Evolutionary conservation across 2,113 vertebrate genomes (phyloP), one percentile per base, ranked within the genome.

Genomic region (Strix uralensis): DNA sequence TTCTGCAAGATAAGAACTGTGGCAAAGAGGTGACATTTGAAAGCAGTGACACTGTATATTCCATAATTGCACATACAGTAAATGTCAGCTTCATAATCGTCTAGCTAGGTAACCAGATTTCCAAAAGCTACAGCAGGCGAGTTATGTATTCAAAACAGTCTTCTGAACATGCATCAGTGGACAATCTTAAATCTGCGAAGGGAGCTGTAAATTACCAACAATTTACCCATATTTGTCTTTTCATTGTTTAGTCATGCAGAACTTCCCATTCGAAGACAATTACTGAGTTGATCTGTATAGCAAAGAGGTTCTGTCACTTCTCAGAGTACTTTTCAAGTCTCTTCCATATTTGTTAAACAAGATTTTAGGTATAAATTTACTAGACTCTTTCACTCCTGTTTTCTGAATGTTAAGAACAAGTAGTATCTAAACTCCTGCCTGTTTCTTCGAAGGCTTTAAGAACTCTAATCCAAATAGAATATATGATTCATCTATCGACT

Each of bases 11-110:
- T 79, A 78, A 93, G 32, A 89, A 81, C 17, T 6, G 52, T 89
- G 73, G 81, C 77, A 77, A 85, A 86, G 36, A 89, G 73, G 61
- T 96, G 94, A 95, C 91, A 94, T 97, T 96, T 95, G 77, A 94
- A 91, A 87, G 70, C 54, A 85, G 34, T 90, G 91, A 82, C 92
- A 89, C 83, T 65, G 57, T 87, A 54, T 80, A 87, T 81, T 61
- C 77, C 62, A 30, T 94, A 96, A 94, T 82, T 96, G 90, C 90
- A 77, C 54, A 17, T 82, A 72, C 34, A 79, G 58, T 91, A 95
- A 95, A 92, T 95, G 92, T 94, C 96, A 95, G 73, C 42, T 85
- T 94, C 61, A 25, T 81, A 92, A 91, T 75, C 1, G 0, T 88
- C 77, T 65, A 54, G 66, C 69, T 85, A 79, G 58, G 58, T 92